phyloP scores from a whole-genome alignment of 2,797 vertebrate genomes.

The Syngnathus rostellatus region DNA sequence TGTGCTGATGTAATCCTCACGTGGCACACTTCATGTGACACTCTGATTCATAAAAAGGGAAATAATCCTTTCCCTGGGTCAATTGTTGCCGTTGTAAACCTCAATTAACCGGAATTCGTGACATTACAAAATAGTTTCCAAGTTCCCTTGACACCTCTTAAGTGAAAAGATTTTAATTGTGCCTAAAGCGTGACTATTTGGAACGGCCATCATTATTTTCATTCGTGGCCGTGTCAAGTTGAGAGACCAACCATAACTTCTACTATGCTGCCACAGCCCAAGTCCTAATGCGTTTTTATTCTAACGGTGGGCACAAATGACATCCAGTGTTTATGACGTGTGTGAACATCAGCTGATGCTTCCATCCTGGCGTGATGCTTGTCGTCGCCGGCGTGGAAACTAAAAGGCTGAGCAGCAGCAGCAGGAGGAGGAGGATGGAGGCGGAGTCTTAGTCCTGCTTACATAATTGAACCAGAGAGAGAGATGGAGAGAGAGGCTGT shows the following conservation, averaged over 20 bases:
- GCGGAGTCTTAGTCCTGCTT: conserved; percentile 52
- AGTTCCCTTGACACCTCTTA: background rate
- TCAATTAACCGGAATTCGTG: background rate
- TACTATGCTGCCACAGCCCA: background rate
- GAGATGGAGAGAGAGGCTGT: conserved; percentile 31
- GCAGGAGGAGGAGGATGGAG: background rate
- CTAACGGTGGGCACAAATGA: background rate
- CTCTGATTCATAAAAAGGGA: background rate
- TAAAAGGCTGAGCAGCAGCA: conserved; percentile 19
- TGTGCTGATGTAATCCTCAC: conserved; percentile 60
- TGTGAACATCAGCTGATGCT: background rate
- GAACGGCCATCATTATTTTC: background rate
- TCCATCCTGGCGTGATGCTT: background rate
- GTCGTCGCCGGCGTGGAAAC: conserved; percentile 15
- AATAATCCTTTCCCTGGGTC: background rate
- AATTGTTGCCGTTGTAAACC: background rate
- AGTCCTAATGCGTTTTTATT: background rate
- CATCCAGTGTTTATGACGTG: background rate
- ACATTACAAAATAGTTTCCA: background rate
- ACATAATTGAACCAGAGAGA: conserved; percentile 51
- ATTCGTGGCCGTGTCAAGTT: background rate
- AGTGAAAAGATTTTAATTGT: background rate
- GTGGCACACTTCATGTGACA: background rate
- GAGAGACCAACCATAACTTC: no score
- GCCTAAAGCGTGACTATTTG: background rate